Base-by-base conservation (phyloP, 2,797 vertebrate species). In the Yasuhikotakia modesta region DNA sequence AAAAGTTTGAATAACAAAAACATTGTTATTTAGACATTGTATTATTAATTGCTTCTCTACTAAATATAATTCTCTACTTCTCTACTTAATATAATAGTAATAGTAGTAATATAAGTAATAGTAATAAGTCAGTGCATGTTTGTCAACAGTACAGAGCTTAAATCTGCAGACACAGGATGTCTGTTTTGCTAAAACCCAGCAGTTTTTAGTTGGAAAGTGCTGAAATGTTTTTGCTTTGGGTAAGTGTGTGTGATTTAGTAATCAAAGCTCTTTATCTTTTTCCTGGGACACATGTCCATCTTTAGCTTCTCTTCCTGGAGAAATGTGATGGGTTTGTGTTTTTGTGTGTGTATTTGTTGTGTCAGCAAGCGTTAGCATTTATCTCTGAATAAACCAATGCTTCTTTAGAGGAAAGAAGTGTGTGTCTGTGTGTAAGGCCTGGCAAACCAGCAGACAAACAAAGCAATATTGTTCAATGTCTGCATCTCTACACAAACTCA, bases 201-300 rank as follows among this genome's bases (percentile, higher is more conserved):
- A 76, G 74, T 68, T 76, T 70, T 77, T 10, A 2, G 43, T 58
- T n/a, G 55, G 43, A 69, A 58, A 63, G 13, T 24, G 53, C 71
- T 45, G 35, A 75, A 52, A 80, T 80, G 46, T 69, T 60, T n/a
- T 73, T 80, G 64, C 64, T 70, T 71, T 78, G 30, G 24, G 64
- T 48, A 52, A 45, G 50, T 11, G 22, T 67, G 50, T 76, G 65
- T 70, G 55, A 69, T 69, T 70, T 35, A 77, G 66, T 70, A 61
- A 77, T 77, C 75, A 76, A 68, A 58, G 43, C 39, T 14, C 19
- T 75, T 55, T n/a, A 57, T 76, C 35, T 58, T 8, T n/a, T 76
- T 57, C 22, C 73, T 57, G 22, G 50, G 73, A 75, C 48, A 53
- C 10, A 32, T 66, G 73, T 66, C 63, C 16, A 30, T 75, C 73